These are phyloP conservation scores for Acanthosepion esculentum DNA, from an alignment of 2,888 invertebrate species.

Conservation along the genomic window DNA sequence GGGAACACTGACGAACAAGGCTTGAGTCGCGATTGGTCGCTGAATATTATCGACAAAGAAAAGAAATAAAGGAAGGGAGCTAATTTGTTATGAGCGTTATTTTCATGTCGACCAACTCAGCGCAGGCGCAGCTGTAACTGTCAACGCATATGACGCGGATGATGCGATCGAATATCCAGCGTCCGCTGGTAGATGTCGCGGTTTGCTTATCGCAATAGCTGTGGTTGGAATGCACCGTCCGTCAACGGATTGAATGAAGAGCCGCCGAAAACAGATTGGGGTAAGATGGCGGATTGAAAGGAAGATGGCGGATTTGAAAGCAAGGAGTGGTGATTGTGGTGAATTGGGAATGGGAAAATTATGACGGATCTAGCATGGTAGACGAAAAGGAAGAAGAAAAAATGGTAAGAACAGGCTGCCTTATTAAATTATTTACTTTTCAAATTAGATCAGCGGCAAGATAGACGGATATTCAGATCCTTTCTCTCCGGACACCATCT, in stretches of 20 bases:
- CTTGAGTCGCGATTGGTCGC: neutral
- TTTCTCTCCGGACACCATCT: neutral
- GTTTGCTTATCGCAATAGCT: constrained; percentile 1
- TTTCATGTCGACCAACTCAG: neutral
- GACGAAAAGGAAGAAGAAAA: neutral
- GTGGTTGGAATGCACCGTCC: neutral
- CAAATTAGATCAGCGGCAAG: constrained; percentile 9
- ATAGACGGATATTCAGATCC: neutral
- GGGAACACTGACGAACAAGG: neutral
- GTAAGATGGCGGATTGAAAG: neutral
- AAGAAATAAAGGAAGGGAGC: neutral
- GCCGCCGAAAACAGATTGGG: neutral
- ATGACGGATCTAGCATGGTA: constrained; percentile 8
- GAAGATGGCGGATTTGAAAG: neutral
- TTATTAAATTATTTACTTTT: constrained; percentile 33
- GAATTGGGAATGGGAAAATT: neutral
- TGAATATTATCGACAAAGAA: neutral
- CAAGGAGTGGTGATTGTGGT: neutral
- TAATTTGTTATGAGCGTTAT: neutral
- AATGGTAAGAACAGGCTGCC: neutral
- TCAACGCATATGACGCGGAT: constrained; percentile 4
- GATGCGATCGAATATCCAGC: constrained; percentile 33
- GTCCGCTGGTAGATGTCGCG: neutral
- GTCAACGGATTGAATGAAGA: neutral
- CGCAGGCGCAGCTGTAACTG: constrained; percentile 22